Percentiles rank a stretch among this genome's conserved stretches.
These are phyloP conservation scores for Bergia sp. DNA, from an alignment of 92 coral and sea anemone species.

Conservation along the genomic window DNA sequence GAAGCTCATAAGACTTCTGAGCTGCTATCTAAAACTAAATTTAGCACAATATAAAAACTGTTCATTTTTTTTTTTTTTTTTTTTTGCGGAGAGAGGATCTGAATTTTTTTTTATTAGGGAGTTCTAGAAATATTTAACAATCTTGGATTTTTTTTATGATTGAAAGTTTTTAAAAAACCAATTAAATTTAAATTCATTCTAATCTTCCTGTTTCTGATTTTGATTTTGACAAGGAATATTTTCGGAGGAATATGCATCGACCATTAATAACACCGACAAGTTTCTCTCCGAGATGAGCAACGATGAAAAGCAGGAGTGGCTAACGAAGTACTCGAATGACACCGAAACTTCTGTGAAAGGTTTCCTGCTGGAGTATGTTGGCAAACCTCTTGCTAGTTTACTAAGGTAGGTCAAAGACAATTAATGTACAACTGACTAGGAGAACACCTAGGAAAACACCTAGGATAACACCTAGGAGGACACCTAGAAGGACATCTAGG, in stretches of 20 bases:
- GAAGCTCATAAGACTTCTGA: no score
- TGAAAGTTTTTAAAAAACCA: background rate
- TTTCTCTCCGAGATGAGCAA: slow-evolving; percentile 52
- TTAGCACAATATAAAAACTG: no score
- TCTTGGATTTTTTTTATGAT: background rate
- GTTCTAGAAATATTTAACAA: no score
- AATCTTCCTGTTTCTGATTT: background rate
- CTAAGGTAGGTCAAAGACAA: slow-evolving; percentile 54
- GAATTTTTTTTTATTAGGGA: no score
- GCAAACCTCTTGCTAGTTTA: slow-evolving; percentile 72
- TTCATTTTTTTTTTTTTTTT: no score
- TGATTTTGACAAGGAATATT: slow-evolving; percentile 59
- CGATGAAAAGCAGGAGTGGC: slow-evolving; percentile 60
- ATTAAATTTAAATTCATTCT: background rate
- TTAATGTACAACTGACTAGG: background rate
- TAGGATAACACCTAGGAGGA: no score
- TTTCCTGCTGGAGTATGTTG: slow-evolving; percentile 70
- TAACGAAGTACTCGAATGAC: slow-evolving; percentile 37
- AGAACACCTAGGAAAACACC: no score
- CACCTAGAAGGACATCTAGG: no score
- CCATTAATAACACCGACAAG: slow-evolving; percentile 26
- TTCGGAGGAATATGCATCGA: slow-evolving; percentile 59
- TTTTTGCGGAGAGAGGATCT: no score
- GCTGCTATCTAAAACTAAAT: no score
- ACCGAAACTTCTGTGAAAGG: slow-evolving; percentile 60